Percentiles rank a stretch among this genome's conserved stretches.
Evolutionary conservation across 1,140 invertebrate species (phyloP).

Genomic region (Drosophila nasuta): DNA sequence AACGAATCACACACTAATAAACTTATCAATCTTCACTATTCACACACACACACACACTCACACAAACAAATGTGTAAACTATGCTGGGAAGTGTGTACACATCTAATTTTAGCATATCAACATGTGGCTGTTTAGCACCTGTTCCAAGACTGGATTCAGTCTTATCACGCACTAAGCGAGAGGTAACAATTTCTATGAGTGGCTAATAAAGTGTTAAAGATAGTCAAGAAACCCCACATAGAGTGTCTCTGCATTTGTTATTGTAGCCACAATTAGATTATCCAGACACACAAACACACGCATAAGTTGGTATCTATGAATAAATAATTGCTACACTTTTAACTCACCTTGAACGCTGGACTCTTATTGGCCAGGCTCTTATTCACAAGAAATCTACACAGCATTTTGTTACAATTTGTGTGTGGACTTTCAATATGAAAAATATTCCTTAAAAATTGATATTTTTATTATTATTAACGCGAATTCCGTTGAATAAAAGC

Average conservation of each 20-base stretch:
- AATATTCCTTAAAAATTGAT: not conserved
- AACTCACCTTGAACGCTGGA: constrained; percentile 50
- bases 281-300: not conserved
- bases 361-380: constrained; percentile 15
- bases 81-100: constrained; percentile 8
- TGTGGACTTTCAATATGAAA: constrained; percentile 11
- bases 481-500: not conserved
- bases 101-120: constrained; percentile 10
- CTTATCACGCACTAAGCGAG: not conserved
- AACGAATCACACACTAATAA: constrained; percentile 2
- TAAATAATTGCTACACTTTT: not conserved
- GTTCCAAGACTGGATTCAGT: not conserved
- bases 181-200: not conserved
- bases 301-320: not conserved
- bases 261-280: constrained; percentile 1
- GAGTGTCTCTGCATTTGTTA: not conserved
- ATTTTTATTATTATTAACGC: not conserved
- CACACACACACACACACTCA: not conserved
- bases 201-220: not conserved
- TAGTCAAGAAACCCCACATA: not conserved
- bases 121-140: constrained; percentile 32
- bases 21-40: constrained; percentile 22
- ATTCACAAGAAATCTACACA: constrained; percentile 32
- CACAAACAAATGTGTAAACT: not conserved
- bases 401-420: constrained; percentile 35